These are phyloP conservation scores for Euphonia xanthogaster DNA, from an alignment of 2,797 vertebrate species.

Conservation along the genomic window DNA sequence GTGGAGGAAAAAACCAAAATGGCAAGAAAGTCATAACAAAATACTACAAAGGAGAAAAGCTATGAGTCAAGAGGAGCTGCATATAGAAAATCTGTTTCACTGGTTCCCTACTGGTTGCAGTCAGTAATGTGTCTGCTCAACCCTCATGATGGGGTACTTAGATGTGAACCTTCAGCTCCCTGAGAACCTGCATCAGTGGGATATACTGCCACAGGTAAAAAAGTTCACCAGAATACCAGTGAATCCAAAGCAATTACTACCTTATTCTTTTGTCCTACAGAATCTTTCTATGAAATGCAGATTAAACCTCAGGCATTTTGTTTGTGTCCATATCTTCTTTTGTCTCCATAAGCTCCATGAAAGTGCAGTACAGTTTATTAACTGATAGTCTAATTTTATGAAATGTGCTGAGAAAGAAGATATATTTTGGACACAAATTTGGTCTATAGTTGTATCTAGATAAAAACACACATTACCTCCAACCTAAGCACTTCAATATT, in stretches of 20 bases:
- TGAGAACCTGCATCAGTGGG: not conserved
- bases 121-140: not conserved
- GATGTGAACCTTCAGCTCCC: not conserved
- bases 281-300: not conserved
- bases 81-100: not conserved
- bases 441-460: not conserved
- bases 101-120: not conserved
- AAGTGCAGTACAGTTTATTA: not conserved
- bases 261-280: not conserved
- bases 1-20: not conserved
- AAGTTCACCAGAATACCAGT: not conserved
- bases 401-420: not conserved
- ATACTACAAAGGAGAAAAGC: not conserved
- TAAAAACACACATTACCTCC: not conserved
- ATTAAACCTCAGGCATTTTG: not conserved
- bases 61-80: not conserved
- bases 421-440: not conserved
- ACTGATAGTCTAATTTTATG: not conserved
- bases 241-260: not conserved
- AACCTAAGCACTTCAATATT: not conserved
- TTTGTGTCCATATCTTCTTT: not conserved
- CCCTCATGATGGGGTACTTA: fast-evolving
- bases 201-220: not conserved
- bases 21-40: not conserved
- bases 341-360: not conserved